These are phyloP conservation scores for Colletes gigas DNA, from an alignment of 1,140 invertebrate genomes.

Conservation along the genomic window DNA sequence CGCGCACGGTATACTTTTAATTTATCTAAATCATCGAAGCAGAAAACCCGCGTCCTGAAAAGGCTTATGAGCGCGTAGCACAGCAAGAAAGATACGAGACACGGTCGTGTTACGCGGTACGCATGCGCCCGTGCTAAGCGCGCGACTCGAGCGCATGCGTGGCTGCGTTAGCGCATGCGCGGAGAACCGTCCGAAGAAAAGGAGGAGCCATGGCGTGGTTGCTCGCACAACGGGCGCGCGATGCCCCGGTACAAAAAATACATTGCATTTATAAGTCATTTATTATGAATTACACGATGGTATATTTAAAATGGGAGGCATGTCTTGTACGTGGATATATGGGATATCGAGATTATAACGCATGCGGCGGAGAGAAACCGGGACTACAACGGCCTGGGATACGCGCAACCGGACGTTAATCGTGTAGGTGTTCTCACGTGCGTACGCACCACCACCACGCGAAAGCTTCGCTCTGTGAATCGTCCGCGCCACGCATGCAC, in stretches of 20 bases:
- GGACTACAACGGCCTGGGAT: constrained; percentile 55
- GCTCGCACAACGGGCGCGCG: constrained; percentile 62
- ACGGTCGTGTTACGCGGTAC: constrained; percentile 28
- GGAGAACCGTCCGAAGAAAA: background rate
- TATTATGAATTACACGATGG: constrained; percentile 82
- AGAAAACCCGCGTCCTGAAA: constrained; percentile 31
- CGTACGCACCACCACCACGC: constrained; percentile 41
- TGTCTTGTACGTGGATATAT: constrained; percentile 80
- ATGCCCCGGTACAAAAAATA: constrained; percentile 70
- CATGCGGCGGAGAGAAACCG: constrained; percentile 66
- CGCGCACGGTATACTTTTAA: constrained; percentile 58
- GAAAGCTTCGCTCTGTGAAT: background rate
- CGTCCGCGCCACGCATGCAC: constrained; percentile 48
- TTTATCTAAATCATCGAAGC: constrained; percentile 73
- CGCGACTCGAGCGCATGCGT: constrained; percentile 17
- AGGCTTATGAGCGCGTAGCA: constrained; percentile 63
- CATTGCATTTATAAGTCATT: constrained; percentile 81
- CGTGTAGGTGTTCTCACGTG: constrained; percentile 61
- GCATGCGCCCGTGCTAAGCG: constrained; percentile 29
- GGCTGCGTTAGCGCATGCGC: background rate
- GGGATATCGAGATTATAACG: constrained; percentile 81
- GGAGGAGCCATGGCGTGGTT: constrained; percentile 49
- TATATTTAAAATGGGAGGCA: constrained; percentile 81
- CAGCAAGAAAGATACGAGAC: constrained; percentile 54
- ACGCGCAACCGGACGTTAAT: constrained; percentile 55